Base-by-base conservation (phyloP, 2,113 vertebrate species). In the Microcebus lehilahytsara region DNA sequence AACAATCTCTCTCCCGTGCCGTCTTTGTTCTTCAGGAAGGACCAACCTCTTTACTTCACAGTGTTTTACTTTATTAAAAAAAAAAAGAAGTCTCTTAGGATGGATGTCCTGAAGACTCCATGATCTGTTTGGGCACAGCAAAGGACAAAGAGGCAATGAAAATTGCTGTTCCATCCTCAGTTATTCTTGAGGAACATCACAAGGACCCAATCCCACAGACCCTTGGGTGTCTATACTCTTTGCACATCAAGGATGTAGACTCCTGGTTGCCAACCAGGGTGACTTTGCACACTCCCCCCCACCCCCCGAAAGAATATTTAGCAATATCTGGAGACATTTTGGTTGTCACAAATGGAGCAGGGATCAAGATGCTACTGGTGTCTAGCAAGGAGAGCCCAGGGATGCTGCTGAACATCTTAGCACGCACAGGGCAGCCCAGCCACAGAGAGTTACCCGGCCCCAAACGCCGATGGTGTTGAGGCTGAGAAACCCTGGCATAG, bases 401-500 rank as follows among this genome's bases (percentile, higher is more conserved):
- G 16, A 27, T 11, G 13, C 8, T 16, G 9, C 60, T 53, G 2
- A 9, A 32, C 14, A 6, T 11, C 27, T n/a, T 6, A 9, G 2
- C 0, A 3, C 1, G 46, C 42, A 9, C 60, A 30, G 75, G 60
- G 7, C 6, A 13, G 74, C 8, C 8, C 46, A 9, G 8, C 5
- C 8, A 3, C 42, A 11, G 9, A 56, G 5, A 23, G 4, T 1
- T 9, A 9, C 1, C 53, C 1, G 25, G 53, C 42, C 10, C 9
- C 7, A 69, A 30, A n/a, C 9, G 40, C 62, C 19, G 3, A 2
- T 0, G 9, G 11, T 7, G 27, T 8, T 0, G 19, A 25, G 62
- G 4, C 0, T 19, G 42, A n/a, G 66, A 84, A 40, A 80, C 13
- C 69, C 69, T 1, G 8, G 46, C 3, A 0, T 2, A 8, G 37